Evolutionary conservation across 2,797 vertebrate genomes (phyloP).

Genomic region (Takifugu ocellatus): DNA sequence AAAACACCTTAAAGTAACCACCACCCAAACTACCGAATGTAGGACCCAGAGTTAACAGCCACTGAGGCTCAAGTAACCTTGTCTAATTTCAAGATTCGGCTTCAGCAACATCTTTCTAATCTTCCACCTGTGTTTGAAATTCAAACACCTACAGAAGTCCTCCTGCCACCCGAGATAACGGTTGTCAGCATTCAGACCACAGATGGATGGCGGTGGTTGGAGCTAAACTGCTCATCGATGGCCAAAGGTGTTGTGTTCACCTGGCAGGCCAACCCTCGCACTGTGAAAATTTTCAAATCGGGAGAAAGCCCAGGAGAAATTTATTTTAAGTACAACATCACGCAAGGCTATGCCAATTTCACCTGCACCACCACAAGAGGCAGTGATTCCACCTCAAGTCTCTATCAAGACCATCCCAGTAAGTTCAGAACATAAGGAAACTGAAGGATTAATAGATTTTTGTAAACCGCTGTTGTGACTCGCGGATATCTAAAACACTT

Average conservation of each 20-base stretch:
- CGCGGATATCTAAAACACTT: not conserved
- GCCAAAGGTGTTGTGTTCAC: not conserved
- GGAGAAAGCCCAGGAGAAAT: accelerated
- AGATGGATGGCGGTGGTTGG: not conserved
- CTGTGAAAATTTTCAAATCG: accelerated
- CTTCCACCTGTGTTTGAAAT: not conserved
- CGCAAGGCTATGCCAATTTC: accelerated
- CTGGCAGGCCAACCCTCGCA: slow-evolving; percentile 10
- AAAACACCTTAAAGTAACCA: not conserved
- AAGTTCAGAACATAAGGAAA: too few relatives aligned
- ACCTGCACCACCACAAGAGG: slow-evolving; percentile 36
- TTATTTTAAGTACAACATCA: not conserved
- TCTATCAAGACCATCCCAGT: not conserved
- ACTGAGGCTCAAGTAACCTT: too few relatives aligned
- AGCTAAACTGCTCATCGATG: slow-evolving; percentile 15
- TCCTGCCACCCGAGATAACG: slow-evolving; percentile 10
- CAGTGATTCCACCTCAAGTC: accelerated
- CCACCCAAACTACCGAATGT: too few relatives aligned
- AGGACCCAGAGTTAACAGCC: too few relatives aligned
- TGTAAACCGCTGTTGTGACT: too few relatives aligned
- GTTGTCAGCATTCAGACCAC: accelerated
- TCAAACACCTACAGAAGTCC: slow-evolving; percentile 30
- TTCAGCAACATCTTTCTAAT: not conserved
- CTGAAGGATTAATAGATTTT: too few relatives aligned
- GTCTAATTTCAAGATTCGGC: not conserved